Percentiles rank a stretch among this genome's conserved stretches.
phyloP scores from a whole-genome alignment of 2,888 invertebrate species.

The Chrysolina americana region DNA sequence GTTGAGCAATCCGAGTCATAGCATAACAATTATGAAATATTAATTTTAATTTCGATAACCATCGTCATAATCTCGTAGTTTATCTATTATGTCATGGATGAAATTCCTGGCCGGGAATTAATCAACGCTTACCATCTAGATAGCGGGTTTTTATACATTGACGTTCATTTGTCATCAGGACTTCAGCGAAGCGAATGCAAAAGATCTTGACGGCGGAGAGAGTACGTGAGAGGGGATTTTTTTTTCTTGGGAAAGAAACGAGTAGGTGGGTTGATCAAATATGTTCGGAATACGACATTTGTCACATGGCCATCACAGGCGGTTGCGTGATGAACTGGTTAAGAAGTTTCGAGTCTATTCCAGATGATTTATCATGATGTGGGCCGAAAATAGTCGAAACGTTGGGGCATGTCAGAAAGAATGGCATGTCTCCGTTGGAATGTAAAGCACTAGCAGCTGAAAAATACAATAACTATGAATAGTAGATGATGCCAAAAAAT shows the following conservation, averaged over 20 bases:
- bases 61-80: slow-evolving; percentile 24
- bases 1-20: slow-evolving; percentile 9
- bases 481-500: no score
- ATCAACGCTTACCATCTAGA: slow-evolving; percentile 34
- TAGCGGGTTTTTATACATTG: slow-evolving; percentile 21
- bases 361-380: no score
- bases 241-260: slow-evolving; percentile 1
- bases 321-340: neutral
- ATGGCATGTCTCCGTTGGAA: no score
- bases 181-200: slow-evolving; percentile 20
- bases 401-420: no score
- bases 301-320: neutral
- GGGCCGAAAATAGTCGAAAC: no score
- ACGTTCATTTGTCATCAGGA: slow-evolving; percentile 34
- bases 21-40: slow-evolving; percentile 22
- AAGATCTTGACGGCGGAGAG: slow-evolving; percentile 15
- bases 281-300: neutral
- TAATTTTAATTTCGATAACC: slow-evolving; percentile 24
- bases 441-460: no score
- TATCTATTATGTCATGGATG: slow-evolving; percentile 23
- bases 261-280: slow-evolving; percentile 6
- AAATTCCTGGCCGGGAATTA: slow-evolving; percentile 24
- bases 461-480: no score
- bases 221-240: neutral
- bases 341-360: no score